Evolutionary conservation across 1,140 invertebrate species (phyloP).

Genomic region (Orius insidiosus): DNA sequence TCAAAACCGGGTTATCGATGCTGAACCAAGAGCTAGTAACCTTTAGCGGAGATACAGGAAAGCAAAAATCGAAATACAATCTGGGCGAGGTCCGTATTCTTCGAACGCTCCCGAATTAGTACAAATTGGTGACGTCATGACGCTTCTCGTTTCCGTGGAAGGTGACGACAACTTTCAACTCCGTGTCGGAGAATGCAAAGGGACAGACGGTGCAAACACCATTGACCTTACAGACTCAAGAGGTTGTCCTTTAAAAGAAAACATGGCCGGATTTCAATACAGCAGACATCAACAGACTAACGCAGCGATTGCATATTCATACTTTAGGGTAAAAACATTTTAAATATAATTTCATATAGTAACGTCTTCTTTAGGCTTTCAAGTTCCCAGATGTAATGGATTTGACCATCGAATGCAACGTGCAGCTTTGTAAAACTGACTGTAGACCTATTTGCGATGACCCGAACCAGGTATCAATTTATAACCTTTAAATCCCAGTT

Average conservation of each 20-base stretch:
- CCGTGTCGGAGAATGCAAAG: constrained; percentile 56
- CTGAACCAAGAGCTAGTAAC: constrained; percentile 61
- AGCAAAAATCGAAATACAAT: constrained; percentile 57
- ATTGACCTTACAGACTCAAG: constrained; percentile 54
- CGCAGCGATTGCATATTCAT: constrained; percentile 60
- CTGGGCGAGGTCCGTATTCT: constrained; percentile 60
- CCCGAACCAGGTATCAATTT: constrained; percentile 32
- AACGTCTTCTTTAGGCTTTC: constrained; percentile 38
- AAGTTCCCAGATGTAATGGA: constrained; percentile 81
- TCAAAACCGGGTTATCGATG: constrained; percentile 54
- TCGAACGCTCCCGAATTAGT: constrained; percentile 55
- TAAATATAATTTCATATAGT: not conserved
- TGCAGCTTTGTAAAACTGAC: constrained; percentile 65
- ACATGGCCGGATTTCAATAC: constrained; percentile 67
- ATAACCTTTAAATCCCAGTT: too few relatives aligned
- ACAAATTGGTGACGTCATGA: constrained; percentile 68
- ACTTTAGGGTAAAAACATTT: constrained; percentile 46
- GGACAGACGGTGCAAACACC: constrained; percentile 44
- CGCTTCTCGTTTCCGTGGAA: constrained; percentile 61
- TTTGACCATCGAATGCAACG: constrained; percentile 64
- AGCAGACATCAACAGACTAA: constrained; percentile 52
- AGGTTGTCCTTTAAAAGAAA: constrained; percentile 65
- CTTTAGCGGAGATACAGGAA: constrained; percentile 69
- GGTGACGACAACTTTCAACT: constrained; percentile 66
- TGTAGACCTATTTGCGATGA: constrained; percentile 51